Evolutionary conservation across 2,888 invertebrate genomes (phyloP), one percentile per base, ranked within the genome.

Genomic region (Pheosia tremula): DNA sequence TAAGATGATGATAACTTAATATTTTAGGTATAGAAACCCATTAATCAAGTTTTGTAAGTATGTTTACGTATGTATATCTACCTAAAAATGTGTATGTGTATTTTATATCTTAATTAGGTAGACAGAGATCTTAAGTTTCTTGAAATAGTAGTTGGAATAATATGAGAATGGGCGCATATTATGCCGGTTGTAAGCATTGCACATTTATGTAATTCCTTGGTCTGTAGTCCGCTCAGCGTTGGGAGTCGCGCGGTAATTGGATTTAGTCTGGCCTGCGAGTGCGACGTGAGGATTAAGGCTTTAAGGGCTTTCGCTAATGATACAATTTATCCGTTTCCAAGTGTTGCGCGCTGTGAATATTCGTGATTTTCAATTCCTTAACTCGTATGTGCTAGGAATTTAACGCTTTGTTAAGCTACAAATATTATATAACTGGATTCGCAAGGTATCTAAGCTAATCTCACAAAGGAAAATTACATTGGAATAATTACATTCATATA

Each of bases 191-290:
- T 71, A 68, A 59, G 58, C 2, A 24, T 0, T 24, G 61, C 64
- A 67, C 62, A 64, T 64, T 58, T 68, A 66, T 71, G 71, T 79
- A 77, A 77, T 75, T 77, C 77, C 72, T 72, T 72, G 77, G 63
- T 72, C 69, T 67, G 68, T 63, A 68, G 60, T 58, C 53, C 41
- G 68, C 59, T 65, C 66, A 39, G 71, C 68, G 71, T 67, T 66
- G 73, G 72, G 72, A 60, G 65, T 69, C 79, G 74, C 74, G 79
- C 77, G 67, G 82, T 91, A 91, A 91, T 91, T 91, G 90, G 90
- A 89, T 89, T 89, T 87, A 88, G 89, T 87, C 90, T 89, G 88
- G 86, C 87, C 89, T 85, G 79, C 81, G 83, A 86, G 85, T 86
- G 83, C 86, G 85, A 85, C 84, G 85, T 83, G 86, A 83, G 88